Evolutionary conservation across 2,888 invertebrate genomes (phyloP).

Genomic region (Platycheirus albimanus): DNA sequence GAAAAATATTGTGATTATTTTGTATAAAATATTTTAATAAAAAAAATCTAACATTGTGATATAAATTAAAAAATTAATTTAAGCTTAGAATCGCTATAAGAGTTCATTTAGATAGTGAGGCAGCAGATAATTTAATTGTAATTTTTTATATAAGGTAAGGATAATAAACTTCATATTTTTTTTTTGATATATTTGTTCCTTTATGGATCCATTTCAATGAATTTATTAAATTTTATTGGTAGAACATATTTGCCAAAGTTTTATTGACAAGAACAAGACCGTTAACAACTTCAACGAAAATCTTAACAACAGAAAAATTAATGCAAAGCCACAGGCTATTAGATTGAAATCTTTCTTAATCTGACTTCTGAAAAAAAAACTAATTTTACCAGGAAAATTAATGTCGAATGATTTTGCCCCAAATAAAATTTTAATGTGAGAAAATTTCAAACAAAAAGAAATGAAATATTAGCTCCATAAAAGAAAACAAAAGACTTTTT

Average conservation of each 20-base stretch:
- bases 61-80: slow-evolving; percentile 56
- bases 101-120: slow-evolving; percentile 63
- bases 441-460: not conserved
- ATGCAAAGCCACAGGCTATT: not conserved
- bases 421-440: slow-evolving; percentile 22
- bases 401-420: not conserved
- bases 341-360: not conserved
- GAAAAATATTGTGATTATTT: slow-evolving; percentile 31
- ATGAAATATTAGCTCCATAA: not conserved
- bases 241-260: no score
- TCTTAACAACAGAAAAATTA: not conserved
- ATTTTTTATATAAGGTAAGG: slow-evolving; percentile 54
- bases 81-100: slow-evolving; percentile 45
- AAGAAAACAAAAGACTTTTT: slow-evolving; percentile 2
- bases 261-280: no score
- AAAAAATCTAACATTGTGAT: slow-evolving; percentile 55
- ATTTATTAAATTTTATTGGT: no score
- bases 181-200: no score
- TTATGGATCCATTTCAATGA: no score
- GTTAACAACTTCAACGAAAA: no score
- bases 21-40: slow-evolving; percentile 31
- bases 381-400: not conserved
- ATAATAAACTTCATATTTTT: no score
- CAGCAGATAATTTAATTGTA: slow-evolving; percentile 41
- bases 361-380: not conserved